Evolutionary conservation across 2,888 invertebrate genomes (phyloP).

Genomic region (Microplitis manilae): DNA sequence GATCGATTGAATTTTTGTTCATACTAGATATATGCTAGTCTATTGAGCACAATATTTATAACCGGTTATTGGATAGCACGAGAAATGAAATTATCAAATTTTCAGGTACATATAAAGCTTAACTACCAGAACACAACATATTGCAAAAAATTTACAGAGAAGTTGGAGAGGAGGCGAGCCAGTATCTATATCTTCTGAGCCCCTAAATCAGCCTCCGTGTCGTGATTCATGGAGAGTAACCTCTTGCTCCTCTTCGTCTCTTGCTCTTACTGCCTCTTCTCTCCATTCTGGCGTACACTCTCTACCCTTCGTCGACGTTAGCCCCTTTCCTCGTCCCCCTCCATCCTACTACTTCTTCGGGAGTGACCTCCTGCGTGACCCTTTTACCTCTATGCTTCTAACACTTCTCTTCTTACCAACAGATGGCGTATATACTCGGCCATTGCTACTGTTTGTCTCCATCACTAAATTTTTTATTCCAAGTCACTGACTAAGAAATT

Average conservation of each 20-base stretch:
- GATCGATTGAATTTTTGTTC: neutral
- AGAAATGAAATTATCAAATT: slow-evolving; percentile 28
- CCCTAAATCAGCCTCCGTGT: slow-evolving; percentile 71
- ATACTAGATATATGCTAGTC: neutral
- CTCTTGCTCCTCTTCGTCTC: slow-evolving; percentile 58
- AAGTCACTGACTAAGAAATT: neutral
- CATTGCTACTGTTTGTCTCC: slow-evolving; percentile 12
- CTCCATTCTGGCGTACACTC: slow-evolving; percentile 41
- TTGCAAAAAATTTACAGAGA: slow-evolving; percentile 61
- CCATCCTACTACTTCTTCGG: slow-evolving; percentile 59
- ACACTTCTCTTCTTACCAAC: slow-evolving; percentile 49
- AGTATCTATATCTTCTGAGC: slow-evolving; percentile 67
- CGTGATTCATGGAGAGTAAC: slow-evolving; percentile 71
- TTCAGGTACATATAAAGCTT: slow-evolving; percentile 40
- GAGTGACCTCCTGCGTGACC: slow-evolving; percentile 67
- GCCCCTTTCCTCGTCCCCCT: slow-evolving; percentile 46
- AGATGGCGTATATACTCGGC: slow-evolving; percentile 32
- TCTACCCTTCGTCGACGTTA: slow-evolving; percentile 42
- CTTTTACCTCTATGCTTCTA: slow-evolving; percentile 61
- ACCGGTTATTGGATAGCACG: neutral
- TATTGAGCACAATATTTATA: neutral
- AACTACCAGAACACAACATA: slow-evolving; percentile 51
- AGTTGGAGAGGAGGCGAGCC: slow-evolving; percentile 45
- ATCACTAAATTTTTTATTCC: neutral
- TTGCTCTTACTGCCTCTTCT: slow-evolving; percentile 47